These are phyloP conservation scores for Chelon labrosus DNA, from an alignment of 2,797 vertebrate species.

Conservation along the genomic window DNA sequence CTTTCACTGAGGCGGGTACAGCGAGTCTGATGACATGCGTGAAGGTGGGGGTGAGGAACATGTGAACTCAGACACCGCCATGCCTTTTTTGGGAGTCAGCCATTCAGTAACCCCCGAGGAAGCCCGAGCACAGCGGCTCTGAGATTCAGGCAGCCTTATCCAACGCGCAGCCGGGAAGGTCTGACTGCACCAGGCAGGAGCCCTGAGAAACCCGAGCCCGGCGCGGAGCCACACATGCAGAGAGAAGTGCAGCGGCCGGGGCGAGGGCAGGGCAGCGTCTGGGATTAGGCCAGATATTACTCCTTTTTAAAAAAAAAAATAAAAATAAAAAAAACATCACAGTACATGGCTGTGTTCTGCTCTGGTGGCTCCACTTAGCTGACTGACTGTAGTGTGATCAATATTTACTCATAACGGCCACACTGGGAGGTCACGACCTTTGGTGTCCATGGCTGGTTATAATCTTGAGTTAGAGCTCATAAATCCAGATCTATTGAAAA, in stretches of 20 bases:
- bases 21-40: constrained; percentile 79
- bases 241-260: constrained; percentile 62
- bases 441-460: constrained; percentile 67
- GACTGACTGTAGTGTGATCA: constrained; percentile 75
- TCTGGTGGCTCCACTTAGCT: constrained; percentile 73
- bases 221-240: constrained; percentile 61
- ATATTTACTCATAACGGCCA: constrained; percentile 81
- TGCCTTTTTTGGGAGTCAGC: constrained; percentile 40
- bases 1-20: constrained; percentile 64
- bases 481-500: constrained; percentile 51
- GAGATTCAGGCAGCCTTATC: constrained; percentile 54
- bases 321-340: constrained; percentile 37
- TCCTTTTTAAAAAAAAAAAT: constrained; percentile 38
- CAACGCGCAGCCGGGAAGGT: constrained; percentile 30
- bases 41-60: constrained; percentile 60
- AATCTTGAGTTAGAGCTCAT: constrained; percentile 71
- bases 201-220: constrained; percentile 69
- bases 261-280: constrained; percentile 57
- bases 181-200: constrained; percentile 61
- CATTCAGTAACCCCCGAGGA: constrained; percentile 40
- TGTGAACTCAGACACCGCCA: constrained; percentile 59
- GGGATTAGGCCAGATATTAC: constrained; percentile 75
- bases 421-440: constrained; percentile 78
- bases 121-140: constrained; percentile 36
- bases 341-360: constrained; percentile 71